These are phyloP conservation scores for Junonia oenone DNA, from an alignment of 2,888 invertebrate genomes.

Conservation along the genomic window DNA sequence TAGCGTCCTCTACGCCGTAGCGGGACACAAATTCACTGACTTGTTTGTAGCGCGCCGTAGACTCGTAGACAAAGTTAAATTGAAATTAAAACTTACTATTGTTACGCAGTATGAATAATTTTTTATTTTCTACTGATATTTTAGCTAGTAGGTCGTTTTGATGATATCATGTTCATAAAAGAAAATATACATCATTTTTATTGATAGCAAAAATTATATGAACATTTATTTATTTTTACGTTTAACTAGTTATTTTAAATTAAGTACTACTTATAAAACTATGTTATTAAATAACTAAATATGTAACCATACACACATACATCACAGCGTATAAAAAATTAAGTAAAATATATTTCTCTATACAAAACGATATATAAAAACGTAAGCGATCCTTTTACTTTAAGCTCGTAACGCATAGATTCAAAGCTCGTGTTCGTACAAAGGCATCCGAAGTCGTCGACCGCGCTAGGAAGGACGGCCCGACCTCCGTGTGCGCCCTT, in stretches of 20 bases:
- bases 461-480: constrained; percentile 5
- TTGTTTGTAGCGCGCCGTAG: background rate
- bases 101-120: background rate
- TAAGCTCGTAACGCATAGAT: background rate
- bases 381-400: background rate
- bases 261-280: too few relatives aligned
- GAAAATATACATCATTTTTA: too few relatives aligned
- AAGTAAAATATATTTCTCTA: background rate
- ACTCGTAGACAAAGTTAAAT: background rate
- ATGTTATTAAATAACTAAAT: too few relatives aligned
- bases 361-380: background rate
- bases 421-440: background rate
- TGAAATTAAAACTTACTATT: background rate
- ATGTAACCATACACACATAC: background rate
- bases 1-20: constrained; percentile 20
- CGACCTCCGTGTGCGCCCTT: background rate
- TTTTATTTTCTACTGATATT: background rate
- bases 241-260: too few relatives aligned
- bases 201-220: too few relatives aligned
- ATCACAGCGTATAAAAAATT: background rate
- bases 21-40: constrained; percentile 1
- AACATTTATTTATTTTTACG: too few relatives aligned
- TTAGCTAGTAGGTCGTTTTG: too few relatives aligned
- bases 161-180: too few relatives aligned
- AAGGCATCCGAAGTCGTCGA: background rate